Evolutionary conservation across 2,888 invertebrate species (phyloP).

Genomic region (Parasteatoda lunata): DNA sequence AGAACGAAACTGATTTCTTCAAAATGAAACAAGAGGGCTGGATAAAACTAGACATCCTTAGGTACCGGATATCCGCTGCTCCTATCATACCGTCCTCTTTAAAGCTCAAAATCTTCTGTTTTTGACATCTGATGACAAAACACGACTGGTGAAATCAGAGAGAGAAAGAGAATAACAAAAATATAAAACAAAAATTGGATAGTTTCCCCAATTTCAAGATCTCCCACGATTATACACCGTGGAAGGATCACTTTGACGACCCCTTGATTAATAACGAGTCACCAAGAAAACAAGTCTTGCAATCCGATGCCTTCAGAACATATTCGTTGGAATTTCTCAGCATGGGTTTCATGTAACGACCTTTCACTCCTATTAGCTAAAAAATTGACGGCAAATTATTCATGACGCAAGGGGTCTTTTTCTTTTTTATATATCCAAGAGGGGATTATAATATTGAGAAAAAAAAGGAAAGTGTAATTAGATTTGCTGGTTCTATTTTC

Average conservation of each 20-base stretch:
- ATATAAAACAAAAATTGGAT: neutral
- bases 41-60: too few species aligned
- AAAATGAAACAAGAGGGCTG: too few species aligned
- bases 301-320: slow-evolving; percentile 6
- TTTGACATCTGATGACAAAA: slow-evolving; percentile 22
- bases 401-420: neutral
- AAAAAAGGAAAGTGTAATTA: too few species aligned
- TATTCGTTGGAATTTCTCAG: slow-evolving; percentile 6
- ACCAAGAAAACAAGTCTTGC: neutral
- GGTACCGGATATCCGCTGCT: neutral
- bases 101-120: neutral
- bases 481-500: too few species aligned
- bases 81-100: slow-evolving; percentile 1
- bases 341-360: slow-evolving; percentile 43
- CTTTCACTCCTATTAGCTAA: slow-evolving; percentile 55
- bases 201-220: neutral
- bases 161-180: neutral
- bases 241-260: neutral
- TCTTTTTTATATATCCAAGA: neutral
- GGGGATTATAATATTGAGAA: too few species aligned
- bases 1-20: too few species aligned
- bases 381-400: slow-evolving; percentile 51
- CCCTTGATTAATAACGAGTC: slow-evolving; percentile 2
- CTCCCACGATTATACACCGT: slow-evolving; percentile 20
- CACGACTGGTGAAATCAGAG: neutral